Evolutionary conservation across 2,113 vertebrate species (phyloP).

Genomic region (Mungos mungo): DNA sequence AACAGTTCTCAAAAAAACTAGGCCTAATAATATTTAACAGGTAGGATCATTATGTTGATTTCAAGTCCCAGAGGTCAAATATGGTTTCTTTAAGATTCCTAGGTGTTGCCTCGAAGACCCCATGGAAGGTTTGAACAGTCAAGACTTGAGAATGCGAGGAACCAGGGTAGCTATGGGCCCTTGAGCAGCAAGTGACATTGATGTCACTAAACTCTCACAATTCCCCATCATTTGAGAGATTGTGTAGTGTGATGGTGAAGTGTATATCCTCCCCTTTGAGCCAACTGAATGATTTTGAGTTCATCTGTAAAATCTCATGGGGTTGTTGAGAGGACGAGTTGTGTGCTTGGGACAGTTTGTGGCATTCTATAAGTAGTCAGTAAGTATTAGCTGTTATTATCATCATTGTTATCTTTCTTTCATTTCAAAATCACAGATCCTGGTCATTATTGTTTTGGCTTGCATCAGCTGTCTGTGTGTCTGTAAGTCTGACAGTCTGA

Average conservation of each 20-base stretch:
- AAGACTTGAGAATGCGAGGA: background rate
- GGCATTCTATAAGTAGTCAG: background rate
- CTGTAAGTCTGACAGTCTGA: background rate
- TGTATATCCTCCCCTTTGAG: background rate
- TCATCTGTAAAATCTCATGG: constrained; percentile 24
- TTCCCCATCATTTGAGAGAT: background rate
- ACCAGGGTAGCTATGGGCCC: background rate
- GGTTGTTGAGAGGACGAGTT: constrained; percentile 21
- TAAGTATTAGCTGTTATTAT: constrained; percentile 11
- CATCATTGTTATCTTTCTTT: background rate
- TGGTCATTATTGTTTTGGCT: background rate
- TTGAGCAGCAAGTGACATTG: background rate
- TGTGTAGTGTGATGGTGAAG: background rate
- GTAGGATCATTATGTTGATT: constrained; percentile 34
- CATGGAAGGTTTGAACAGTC: background rate
- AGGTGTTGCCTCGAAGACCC: background rate
- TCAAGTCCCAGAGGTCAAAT: constrained; percentile 33
- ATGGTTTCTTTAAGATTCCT: background rate
- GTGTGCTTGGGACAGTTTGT: constrained; percentile 2
- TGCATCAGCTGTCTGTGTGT: background rate
- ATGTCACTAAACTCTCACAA: background rate
- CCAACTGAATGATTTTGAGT: background rate
- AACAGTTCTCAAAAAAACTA: constrained; percentile 40
- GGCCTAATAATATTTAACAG: constrained; percentile 1
- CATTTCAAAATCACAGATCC: constrained; percentile 27